Evolutionary conservation across 2,888 invertebrate species (phyloP), one percentile per base, ranked within the genome.

Genomic region (Crematogaster levior): DNA sequence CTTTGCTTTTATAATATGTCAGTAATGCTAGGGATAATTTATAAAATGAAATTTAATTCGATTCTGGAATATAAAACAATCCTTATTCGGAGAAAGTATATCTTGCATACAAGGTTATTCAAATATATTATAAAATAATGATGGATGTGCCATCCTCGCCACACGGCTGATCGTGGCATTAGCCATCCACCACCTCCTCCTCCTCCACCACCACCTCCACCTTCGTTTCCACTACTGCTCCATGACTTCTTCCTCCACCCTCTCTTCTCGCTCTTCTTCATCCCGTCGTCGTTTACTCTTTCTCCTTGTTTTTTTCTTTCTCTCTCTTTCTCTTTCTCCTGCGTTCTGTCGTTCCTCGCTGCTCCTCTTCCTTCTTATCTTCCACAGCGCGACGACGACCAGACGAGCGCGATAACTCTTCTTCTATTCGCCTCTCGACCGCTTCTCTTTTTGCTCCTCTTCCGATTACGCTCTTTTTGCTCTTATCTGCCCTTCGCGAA

Each of bases 391-490:
- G 86, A 84, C 89, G 86, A 74, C 86, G 82, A 82, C 85, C 89
- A 89, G 90, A 89, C 90, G 84, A 90, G 83, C 89, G 88, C 88
- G 90, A 90, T 90, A 90, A 90, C 87, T 90, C 89, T 88, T 68
- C 63, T 56, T 68, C 58, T 65, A 61, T 56, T 63, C 66, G 48
- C 73, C 46, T 61, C 80, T 68, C 61, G 46, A 34, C 21, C 58
- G 27, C 46, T 58, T 77, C 63, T 65, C 56, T 65, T 82, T 81
- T 65, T 66, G 18, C 34, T 70, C 10, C 46, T 75, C 77, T 68
- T 56, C 66, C 77, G 84, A 86, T 85, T 87, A 87, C 82, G 56
- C 75, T 84, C 75, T 82, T 53, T 79, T 81, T 70, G 40, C 82
- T 61, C 65, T 87, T 88, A 85, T 88, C 86, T 81, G 86, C 86